Evolutionary conservation across 2,797 vertebrate species (phyloP).

Genomic region (Danio tinwini): DNA sequence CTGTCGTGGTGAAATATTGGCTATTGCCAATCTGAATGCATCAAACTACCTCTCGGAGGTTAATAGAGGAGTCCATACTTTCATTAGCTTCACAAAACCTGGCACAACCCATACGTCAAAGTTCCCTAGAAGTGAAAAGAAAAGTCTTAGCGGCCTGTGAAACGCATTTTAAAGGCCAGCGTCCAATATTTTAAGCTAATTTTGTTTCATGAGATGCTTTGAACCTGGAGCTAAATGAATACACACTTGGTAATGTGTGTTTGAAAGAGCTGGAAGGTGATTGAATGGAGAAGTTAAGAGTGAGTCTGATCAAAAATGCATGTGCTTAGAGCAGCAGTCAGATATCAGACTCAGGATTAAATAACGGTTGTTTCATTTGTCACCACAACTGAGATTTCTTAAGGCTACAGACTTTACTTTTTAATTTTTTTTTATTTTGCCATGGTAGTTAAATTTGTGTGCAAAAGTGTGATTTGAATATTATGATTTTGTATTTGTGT

Average conservation of each 20-base stretch:
- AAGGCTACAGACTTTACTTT: background rate
- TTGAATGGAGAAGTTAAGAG: conserved; percentile 12
- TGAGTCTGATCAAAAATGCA: conserved; percentile 40
- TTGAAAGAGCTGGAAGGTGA: conserved; percentile 12
- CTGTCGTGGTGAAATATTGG: conserved; percentile 92
- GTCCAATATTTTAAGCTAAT: conserved; percentile 25
- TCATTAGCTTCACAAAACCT: conserved; percentile 84
- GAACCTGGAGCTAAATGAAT: conserved; percentile 29
- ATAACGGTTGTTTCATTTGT: conserved; percentile 70
- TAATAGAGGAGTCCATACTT: conserved; percentile 84
- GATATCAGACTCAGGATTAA: conserved; percentile 65
- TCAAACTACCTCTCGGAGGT: conserved; percentile 84
- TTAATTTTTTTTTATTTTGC: too few species aligned
- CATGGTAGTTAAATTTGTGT: too few species aligned
- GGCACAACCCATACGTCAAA: conserved; percentile 81
- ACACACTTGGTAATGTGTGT: conserved; percentile 12
- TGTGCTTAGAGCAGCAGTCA: conserved; percentile 54
- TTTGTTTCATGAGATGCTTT: conserved; percentile 24
- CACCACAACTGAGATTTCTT: conserved; percentile 1
- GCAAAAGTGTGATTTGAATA: too few species aligned
- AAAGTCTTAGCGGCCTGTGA: conserved; percentile 45
- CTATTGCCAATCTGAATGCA: conserved; percentile 86
- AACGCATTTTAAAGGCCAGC: conserved; percentile 67
- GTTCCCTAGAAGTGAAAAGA: conserved; percentile 72
- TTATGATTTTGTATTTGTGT: too few species aligned